These are phyloP conservation scores for Tribolium madens DNA, from an alignment of 1,140 invertebrate species.

Conservation along the genomic window DNA sequence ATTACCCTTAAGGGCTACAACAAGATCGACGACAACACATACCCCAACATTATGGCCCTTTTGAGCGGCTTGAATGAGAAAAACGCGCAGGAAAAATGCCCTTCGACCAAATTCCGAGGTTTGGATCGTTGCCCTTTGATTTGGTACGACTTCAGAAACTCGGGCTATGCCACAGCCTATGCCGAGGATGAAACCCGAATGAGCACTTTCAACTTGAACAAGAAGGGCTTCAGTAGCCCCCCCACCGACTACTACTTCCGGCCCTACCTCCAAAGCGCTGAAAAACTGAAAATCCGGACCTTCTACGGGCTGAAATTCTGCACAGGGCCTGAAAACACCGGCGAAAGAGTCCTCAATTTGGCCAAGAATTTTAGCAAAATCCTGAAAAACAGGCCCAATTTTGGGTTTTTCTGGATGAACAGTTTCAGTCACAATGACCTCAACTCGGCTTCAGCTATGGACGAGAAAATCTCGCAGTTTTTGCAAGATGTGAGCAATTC, in stretches of 20 bases:
- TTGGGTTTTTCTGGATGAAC: slow-evolving; percentile 80
- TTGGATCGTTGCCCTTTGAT: slow-evolving; percentile 74
- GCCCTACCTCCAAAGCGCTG: slow-evolving; percentile 70
- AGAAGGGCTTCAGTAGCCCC: slow-evolving; percentile 73
- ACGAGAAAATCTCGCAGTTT: slow-evolving; percentile 67
- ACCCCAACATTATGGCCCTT: slow-evolving; percentile 83
- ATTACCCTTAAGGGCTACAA: slow-evolving; percentile 71
- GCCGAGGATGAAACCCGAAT: slow-evolving; percentile 74
- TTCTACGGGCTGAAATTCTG: slow-evolving; percentile 67
- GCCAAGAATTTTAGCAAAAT: slow-evolving; percentile 72
- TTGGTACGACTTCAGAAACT: slow-evolving; percentile 73
- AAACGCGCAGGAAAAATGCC: slow-evolving; percentile 67
- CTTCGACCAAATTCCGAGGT: slow-evolving; percentile 65
- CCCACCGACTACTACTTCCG: slow-evolving; percentile 84
- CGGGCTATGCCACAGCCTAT: slow-evolving; percentile 75
- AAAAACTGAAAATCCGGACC: slow-evolving; percentile 68
- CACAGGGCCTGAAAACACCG: slow-evolving; percentile 69
- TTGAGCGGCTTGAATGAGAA: slow-evolving; percentile 73
- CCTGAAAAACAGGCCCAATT: slow-evolving; percentile 71
- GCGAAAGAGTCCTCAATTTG: slow-evolving; percentile 69
- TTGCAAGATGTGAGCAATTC: slow-evolving; percentile 66
- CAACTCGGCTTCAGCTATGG: slow-evolving; percentile 71
- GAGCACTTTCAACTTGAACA: slow-evolving; percentile 76
- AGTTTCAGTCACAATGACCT: slow-evolving; percentile 76
- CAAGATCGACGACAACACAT: slow-evolving; percentile 82